Base-by-base conservation (phyloP, 2,113 vertebrate species). In the Microcebus ravelobensis region DNA sequence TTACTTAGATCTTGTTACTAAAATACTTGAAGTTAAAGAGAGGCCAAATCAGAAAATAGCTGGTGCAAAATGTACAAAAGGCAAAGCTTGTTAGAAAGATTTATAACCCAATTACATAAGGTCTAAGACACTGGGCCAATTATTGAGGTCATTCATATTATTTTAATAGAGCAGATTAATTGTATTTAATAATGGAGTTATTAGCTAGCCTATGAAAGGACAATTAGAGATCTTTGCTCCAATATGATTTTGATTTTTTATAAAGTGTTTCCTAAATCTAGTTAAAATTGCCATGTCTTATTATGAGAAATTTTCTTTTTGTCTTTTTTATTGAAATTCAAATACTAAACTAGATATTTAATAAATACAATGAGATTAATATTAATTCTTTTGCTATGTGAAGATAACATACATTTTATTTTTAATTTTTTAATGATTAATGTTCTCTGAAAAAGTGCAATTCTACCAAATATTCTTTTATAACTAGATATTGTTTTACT, bases 71-170 rank as follows among this genome's bases (percentile, higher is more conserved):
- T 86, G 7, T 83, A 7, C 27, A 63, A 79, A 92, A 36, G 59
- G 23, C 21, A 89, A 96, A 95, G 55, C 17, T 73, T 18, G 15
- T 96, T 86, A 92, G 84, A 95, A 88, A 77, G 73, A 93, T 92
- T 94, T 96, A 85, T 6, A 86, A 71, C 59, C 13, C 57, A 89
- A 71, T 95, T 88, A 59, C 3, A 20, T 81, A 82, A 86, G 6
- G 45, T 81, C 45, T 96, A 55, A 94, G 39, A 79, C 68, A 87
- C 29, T 55, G 9, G 52, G 15, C 34, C 95, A 93, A 76, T 93
- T 70, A 71, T 36, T 81, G 50, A 94, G 36, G 63, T 2, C 87
- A 50, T 91, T 81, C 55, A 68, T 90, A 67, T 68, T 84, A 94
- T 82, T 94, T 91, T 93, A 67, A 21, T 63, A 82, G 39, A 61